These are phyloP conservation scores for Siderastrea siderea DNA, from an alignment of 92 coral and sea anemone genomes.

Conservation along the genomic window DNA sequence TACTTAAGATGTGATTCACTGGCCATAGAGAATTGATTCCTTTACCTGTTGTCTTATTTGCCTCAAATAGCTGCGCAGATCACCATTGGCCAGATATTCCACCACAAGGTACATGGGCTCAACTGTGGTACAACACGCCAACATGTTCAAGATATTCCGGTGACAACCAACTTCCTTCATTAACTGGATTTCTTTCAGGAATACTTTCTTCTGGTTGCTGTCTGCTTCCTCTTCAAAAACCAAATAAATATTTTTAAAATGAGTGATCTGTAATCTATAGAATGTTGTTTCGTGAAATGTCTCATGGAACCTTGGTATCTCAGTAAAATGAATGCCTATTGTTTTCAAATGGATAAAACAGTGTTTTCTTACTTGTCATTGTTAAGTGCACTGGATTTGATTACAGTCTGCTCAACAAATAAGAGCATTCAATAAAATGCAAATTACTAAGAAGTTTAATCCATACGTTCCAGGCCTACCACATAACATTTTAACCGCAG, in stretches of 20 bases:
- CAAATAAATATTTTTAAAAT: too few species aligned
- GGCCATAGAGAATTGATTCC: too few species aligned
- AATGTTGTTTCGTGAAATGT: too few species aligned
- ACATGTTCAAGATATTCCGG: slow-evolving; percentile 82
- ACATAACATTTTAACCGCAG: slow-evolving; percentile 11
- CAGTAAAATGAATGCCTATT: too few species aligned
- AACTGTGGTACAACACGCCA: slow-evolving; percentile 74
- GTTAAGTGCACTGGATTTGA: too few species aligned
- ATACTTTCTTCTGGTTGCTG: background rate
- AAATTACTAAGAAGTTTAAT: background rate
- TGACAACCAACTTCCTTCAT: slow-evolving; percentile 73
- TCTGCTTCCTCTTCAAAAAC: background rate
- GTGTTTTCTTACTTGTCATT: too few species aligned
- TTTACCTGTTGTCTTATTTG: slow-evolving; percentile 70
- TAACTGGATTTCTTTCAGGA: too few species aligned
- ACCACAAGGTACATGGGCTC: slow-evolving; percentile 84
- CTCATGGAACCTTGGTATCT: too few species aligned
- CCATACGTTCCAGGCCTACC: background rate
- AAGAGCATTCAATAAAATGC: background rate
- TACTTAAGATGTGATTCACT: too few species aligned
- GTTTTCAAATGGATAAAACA: too few species aligned
- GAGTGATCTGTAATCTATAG: too few species aligned
- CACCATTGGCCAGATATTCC: slow-evolving; percentile 76
- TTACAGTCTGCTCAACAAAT: too few species aligned
- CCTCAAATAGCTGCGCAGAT: slow-evolving; percentile 72